phyloP scores from a whole-genome alignment of 2,113 vertebrate species.

The Pheucticus melanocephalus region DNA sequence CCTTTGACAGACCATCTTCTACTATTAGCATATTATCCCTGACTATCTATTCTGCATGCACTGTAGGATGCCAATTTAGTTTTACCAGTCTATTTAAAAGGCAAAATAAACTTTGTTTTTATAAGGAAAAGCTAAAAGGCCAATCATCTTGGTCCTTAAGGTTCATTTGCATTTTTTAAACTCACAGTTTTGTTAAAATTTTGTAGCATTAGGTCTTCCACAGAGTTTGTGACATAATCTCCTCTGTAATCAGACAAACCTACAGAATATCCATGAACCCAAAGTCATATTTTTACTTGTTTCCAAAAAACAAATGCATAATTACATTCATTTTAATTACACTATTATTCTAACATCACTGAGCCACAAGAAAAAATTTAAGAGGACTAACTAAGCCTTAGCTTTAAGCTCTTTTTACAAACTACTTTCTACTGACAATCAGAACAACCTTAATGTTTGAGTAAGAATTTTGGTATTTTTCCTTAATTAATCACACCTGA shows the following conservation, averaged over 20 bases:
- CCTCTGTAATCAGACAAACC: not conserved
- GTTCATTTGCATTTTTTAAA: conserved; percentile 29
- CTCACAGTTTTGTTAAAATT: not conserved
- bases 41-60: conserved; percentile 30
- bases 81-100: conserved; percentile 62
- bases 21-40: not conserved
- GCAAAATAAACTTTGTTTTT: conserved; percentile 62
- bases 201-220: conserved; percentile 11
- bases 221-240: not conserved
- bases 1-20: not conserved
- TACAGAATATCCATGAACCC: not conserved
- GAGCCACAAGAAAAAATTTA: not conserved
- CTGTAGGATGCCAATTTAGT: conserved; percentile 33
- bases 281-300: not conserved
- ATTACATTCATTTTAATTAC: not conserved
- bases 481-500: not conserved
- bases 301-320: not conserved
- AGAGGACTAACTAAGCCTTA: not conserved
- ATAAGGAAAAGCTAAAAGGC: conserved; percentile 54
- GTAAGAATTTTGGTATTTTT: not conserved
- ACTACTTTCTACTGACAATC: not conserved
- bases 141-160: conserved; percentile 30
- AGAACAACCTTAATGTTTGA: not conserved
- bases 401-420: not conserved
- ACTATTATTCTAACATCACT: not conserved